Base-by-base conservation (phyloP, 2,888 invertebrate genomes). In the Rhagophthalmus giganteus region DNA sequence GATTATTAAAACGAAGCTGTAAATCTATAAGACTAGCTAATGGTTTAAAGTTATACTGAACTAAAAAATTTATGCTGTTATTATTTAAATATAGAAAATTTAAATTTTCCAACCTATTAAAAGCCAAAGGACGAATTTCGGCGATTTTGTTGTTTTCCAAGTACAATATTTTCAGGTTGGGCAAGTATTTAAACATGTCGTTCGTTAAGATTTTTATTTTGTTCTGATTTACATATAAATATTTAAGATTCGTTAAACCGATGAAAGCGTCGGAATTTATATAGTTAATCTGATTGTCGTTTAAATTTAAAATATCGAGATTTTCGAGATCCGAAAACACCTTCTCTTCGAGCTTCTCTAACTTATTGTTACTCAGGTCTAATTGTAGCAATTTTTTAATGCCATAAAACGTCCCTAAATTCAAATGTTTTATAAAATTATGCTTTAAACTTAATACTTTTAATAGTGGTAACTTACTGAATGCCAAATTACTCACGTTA, bases 201-300 rank as follows among this genome's bases (percentile, higher is more conserved):
- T 67, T 68, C 1, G 70, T 69, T 26, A 78, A 57, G 34, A 62
- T 70, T 12, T 62, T 59, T n/a, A 78, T 57, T n/a, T 69, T 63
- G 57, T 78, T 78, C 49, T 68, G 57, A 27, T 69, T 74, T 8
- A 78, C 53, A 57, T 75, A 73, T 5, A 78, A 58, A 58, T 70
- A 73, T 56, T 68, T 73, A 28, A 77, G 54, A 39, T 72, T 70
- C 2, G 54, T 53, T 7, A 76, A 61, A 0, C 73, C 74, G 1
- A 58, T 61, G 48, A 76, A 77, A n/a, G 73, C 69, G 24, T 74
- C 67, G 1, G 67, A 65, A 13, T 75, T 70, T 16, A 76, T 54
- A 4, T 61, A 61, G 37, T 64, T 67, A 58, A 77, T 72, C 15
- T 59, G 60, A 58, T 76, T 76, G 39, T 62, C 55, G 46, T 71